Percentiles rank a stretch among this genome's conserved stretches.
phyloP scores from a whole-genome alignment of 2,888 invertebrate species.

The Neuroscelio doddi region DNA sequence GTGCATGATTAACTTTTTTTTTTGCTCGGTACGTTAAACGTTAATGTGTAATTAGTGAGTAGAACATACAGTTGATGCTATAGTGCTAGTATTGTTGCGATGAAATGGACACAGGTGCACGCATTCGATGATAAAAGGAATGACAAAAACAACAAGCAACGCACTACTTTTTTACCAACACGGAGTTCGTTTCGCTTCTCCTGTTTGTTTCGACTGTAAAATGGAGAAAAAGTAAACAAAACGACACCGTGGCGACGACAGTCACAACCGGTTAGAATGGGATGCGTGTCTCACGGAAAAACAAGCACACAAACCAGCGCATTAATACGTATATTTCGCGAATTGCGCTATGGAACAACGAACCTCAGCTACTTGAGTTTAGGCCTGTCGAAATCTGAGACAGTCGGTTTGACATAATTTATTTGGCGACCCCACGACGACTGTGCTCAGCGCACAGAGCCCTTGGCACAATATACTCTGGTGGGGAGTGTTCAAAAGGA shows the following conservation, averaged over 20 bases:
- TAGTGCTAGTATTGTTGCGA: constrained; percentile 51
- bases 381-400: constrained; percentile 26
- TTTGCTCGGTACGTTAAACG: constrained; percentile 1
- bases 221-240: not conserved
- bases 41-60: not conserved
- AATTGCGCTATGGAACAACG: constrained; percentile 1
- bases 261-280: not conserved
- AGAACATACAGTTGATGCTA: constrained; percentile 52
- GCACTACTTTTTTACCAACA: not conserved
- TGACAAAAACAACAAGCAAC: not conserved
- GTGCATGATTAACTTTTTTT: not conserved
- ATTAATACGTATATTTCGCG: not conserved
- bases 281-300: not conserved
- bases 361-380: constrained; percentile 16
- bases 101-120: constrained; percentile 39
- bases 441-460: constrained; percentile 22
- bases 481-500: constrained; percentile 10
- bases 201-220: not conserved
- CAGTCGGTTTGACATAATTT: constrained; percentile 43
- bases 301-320: not conserved
- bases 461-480: constrained; percentile 20
- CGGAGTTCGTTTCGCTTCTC: not conserved
- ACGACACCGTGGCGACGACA: not conserved
- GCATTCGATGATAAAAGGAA: constrained; percentile 38
- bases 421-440: constrained; percentile 34